A percentile compares a stretch with the other conserved stretches of the same genome.
Conservation (phyloP, 2,113 vertebrate genomes). For the Elachura formosa region DNA sequence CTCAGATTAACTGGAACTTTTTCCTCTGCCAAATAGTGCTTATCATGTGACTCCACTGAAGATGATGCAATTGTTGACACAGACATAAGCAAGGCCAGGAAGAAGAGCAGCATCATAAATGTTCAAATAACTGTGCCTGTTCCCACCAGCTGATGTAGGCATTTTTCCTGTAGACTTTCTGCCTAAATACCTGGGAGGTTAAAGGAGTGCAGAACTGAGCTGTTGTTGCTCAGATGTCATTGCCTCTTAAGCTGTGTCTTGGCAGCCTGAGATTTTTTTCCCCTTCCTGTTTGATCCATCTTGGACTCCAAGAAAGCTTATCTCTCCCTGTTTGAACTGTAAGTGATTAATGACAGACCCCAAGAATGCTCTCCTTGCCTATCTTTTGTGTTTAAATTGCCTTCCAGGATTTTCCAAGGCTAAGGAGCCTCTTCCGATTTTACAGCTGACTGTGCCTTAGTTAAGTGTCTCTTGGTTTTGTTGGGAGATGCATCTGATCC, state of each 20-base stretch:
- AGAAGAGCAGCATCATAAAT: background rate
- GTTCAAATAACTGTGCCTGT: background rate
- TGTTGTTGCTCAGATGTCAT: background rate
- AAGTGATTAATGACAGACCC: conserved; percentile 40
- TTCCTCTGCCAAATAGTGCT: background rate
- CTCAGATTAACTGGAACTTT: background rate
- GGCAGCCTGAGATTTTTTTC: background rate
- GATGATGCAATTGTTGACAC: background rate
- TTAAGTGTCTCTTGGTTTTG: conserved; percentile 19
- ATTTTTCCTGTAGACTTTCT: background rate
- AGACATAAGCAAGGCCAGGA: background rate
- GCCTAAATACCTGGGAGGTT: background rate
- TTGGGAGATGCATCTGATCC: conserved; percentile 1
- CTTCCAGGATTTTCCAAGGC: conserved; percentile 28
- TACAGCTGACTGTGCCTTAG: background rate
- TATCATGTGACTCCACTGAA: background rate
- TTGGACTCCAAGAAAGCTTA: background rate
- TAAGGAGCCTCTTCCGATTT: conserved; percentile 16
- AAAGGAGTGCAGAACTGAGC: background rate
- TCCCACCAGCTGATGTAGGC: background rate
- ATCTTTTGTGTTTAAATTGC: conserved; percentile 43
- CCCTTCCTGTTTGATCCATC: background rate
- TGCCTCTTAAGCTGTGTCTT: background rate
- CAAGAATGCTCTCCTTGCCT: background rate
- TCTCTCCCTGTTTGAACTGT: conserved; percentile 7